phyloP scores from a whole-genome alignment of 2,888 invertebrate species.

The Pseudoips prasinana region DNA sequence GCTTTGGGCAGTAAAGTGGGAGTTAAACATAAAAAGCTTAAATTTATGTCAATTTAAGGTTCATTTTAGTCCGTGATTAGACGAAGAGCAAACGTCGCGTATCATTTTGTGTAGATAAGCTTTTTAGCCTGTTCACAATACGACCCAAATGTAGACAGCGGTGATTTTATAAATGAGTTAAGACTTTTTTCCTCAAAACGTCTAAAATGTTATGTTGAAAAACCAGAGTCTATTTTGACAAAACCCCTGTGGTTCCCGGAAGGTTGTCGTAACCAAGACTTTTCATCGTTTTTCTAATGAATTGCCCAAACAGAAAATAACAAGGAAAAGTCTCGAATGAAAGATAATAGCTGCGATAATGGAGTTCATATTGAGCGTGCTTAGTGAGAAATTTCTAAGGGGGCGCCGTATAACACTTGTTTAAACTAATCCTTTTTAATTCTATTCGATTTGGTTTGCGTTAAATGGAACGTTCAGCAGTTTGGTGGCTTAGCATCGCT shows the following conservation, averaged over 20 bases:
- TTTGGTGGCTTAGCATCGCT: not conserved
- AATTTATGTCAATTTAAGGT: constrained; percentile 42
- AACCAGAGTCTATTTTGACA: constrained; percentile 53
- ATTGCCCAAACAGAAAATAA: constrained; percentile 31
- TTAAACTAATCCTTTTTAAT: not conserved
- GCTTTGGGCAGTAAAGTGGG: no score
- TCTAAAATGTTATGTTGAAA: constrained; percentile 50
- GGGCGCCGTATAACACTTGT: no score
- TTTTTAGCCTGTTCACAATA: constrained; percentile 70
- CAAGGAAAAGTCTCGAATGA: constrained; percentile 23
- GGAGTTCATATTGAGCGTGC: constrained; percentile 29
- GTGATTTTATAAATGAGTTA: constrained; percentile 73
- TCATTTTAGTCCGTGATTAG: constrained; percentile 47
- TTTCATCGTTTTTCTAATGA: constrained; percentile 39
- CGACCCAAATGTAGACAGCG: constrained; percentile 67
- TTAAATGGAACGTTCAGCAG: not conserved
- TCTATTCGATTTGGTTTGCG: not conserved
- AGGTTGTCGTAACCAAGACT: constrained; percentile 41
- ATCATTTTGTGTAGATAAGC: constrained; percentile 59
- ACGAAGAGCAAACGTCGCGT: constrained; percentile 34
- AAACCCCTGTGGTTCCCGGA: constrained; percentile 48
- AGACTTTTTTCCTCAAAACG: constrained; percentile 62
- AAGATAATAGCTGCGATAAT: constrained; percentile 27
- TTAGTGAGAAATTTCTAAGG: constrained; percentile 23
- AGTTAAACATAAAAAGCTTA: no score